A percentile compares a stretch with the other conserved stretches of the same genome.
Conservation (phyloP, 2,113 vertebrate species). For the Pollachius pollachius region DNA sequence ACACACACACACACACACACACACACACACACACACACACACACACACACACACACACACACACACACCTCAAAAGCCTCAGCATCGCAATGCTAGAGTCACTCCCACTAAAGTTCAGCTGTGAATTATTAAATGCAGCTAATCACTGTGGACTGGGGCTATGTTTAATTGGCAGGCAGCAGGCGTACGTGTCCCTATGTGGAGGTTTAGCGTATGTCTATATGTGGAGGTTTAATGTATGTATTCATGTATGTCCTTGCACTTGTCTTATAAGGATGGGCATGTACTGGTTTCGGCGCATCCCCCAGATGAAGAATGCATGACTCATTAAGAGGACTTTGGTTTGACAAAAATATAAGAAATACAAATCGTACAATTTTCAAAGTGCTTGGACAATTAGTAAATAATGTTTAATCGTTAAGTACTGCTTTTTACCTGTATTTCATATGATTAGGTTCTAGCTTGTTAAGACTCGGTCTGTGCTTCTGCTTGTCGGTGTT, state of each 20-base stretch:
- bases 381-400: no score
- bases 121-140: constrained; percentile 79
- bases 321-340: no score
- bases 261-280: not conserved
- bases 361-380: no score
- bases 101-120: constrained; percentile 74
- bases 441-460: no score
- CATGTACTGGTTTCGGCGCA: not conserved
- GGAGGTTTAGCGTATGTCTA: constrained; percentile 7
- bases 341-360: no score
- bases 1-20: constrained; percentile 35
- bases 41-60: constrained; percentile 16
- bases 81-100: constrained; percentile 45
- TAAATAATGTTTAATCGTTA: no score
- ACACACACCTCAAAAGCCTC: constrained; percentile 5
- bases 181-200: constrained; percentile 11
- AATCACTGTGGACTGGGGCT: constrained; percentile 61
- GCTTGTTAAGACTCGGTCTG: no score
- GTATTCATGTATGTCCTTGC: not conserved
- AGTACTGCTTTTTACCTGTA: no score
- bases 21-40: not conserved
- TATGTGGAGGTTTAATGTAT: constrained; percentile 14
- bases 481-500: no score
- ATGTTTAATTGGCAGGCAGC: constrained; percentile 61
- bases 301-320: not conserved